Conservation (phyloP, 2,797 vertebrate species). For the Sarcophilus harrisii region DNA sequence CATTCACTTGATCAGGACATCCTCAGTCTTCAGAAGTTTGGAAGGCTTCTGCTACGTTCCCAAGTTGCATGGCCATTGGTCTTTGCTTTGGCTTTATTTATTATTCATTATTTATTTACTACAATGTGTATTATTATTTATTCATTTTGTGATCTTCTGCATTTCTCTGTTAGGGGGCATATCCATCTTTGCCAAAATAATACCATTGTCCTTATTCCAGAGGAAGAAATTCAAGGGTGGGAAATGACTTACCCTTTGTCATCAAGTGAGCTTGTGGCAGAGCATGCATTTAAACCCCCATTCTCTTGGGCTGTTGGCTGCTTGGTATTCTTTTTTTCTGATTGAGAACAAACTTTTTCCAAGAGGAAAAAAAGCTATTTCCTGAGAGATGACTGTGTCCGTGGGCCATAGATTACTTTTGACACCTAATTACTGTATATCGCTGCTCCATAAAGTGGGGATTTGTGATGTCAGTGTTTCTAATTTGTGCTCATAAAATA, state of each 20-base stretch:
- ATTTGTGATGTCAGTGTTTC: constrained; percentile 79
- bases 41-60: neutral
- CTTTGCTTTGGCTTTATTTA: neutral
- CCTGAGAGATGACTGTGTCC: constrained; percentile 74
- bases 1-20: neutral
- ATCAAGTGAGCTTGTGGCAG: neutral
- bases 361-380: constrained; percentile 59
- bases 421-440: constrained; percentile 83
- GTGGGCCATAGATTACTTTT: constrained; percentile 80
- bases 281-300: neutral
- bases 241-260: neutral
- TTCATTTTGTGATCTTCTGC: neutral
- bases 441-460: constrained; percentile 74
- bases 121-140: neutral
- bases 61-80: neutral
- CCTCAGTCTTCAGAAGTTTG: neutral
- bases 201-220: neutral
- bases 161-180: neutral
- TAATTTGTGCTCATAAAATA: constrained; percentile 81
- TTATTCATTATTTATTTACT: neutral
- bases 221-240: neutral
- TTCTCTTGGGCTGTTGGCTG: neutral
- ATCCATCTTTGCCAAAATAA: neutral
- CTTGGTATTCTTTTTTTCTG: constrained; percentile 1
- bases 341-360: constrained; percentile 25